Base-by-base conservation (phyloP, 2,113 vertebrate genomes). In the Scophthalmus maximus region DNA sequence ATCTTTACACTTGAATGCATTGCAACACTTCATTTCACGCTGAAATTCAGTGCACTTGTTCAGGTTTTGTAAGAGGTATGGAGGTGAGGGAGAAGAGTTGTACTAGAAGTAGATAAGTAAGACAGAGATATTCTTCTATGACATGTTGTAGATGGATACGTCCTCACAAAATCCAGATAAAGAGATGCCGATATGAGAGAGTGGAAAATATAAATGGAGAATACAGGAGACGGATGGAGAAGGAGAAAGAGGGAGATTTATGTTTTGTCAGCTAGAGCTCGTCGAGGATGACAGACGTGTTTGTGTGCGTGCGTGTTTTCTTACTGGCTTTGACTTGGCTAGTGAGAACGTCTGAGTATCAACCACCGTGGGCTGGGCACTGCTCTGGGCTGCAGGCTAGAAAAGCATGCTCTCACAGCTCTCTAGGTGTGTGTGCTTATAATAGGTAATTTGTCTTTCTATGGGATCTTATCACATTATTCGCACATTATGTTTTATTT, bases 321-420 rank as follows among this genome's bases (percentile, higher is more conserved):
- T 72, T 27, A 8, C 73, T 53, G 62, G 64, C 20, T 62, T 42
- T 51, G 75, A 73, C 77, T 70, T 70, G 62, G 72, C 67, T 76
- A n/a, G 32, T 0, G n/a, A 79, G 69, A 68, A 70, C 30, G 58
- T 50, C 67, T 73, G 56, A 81, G 63, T 73, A 89, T 90, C 77
- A 81, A 71, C 87, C 85, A 87, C 66, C 67, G 61, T 69, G 70
- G 56, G 69, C 78, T 78, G 83, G 83, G 86, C 67, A 51, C 80
- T 83, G 87, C 80, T 87, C 77, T 38, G 82, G 81, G 65, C 80
- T 89, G 79, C 67, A 79, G 75, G 40, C 73, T 42, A 26, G 40
- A 82, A 36, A 68, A 59, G 58, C 62, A 22, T 53, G 60, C 57
- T 68, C 51, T 74, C 49, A 22, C 38, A 30, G 74, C 64, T 53